phyloP scores from a whole-genome alignment of 2,888 invertebrate genomes.

The Saturnia japonica region DNA sequence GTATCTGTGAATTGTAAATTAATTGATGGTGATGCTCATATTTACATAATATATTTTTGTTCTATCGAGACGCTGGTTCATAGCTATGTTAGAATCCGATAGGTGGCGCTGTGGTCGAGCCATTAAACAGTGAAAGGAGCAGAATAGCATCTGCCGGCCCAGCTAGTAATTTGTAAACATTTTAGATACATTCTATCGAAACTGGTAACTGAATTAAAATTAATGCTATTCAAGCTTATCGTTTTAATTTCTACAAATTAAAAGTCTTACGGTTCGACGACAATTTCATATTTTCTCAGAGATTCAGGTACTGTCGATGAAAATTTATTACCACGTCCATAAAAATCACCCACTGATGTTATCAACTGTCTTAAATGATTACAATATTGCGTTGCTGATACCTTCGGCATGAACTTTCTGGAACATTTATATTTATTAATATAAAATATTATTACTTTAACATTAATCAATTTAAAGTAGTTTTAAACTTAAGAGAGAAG shows the following conservation, averaged over 20 bases:
- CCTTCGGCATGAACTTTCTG: slow-evolving; percentile 95
- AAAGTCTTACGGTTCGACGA: slow-evolving; percentile 91
- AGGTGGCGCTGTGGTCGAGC: too few species aligned
- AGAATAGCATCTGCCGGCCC: too few species aligned
- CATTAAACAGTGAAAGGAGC: too few species aligned
- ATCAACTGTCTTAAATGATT: slow-evolving; percentile 91
- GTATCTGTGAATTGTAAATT: too few species aligned
- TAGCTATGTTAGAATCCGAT: too few species aligned
- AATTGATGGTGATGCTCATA: too few species aligned
- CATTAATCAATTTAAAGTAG: background rate
- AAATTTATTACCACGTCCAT: slow-evolving; percentile 80
- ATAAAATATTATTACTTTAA: background rate
- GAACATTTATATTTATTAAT: slow-evolving; percentile 37
- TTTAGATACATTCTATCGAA: too few species aligned
- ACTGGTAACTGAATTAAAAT: background rate
- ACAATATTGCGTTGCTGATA: slow-evolving; percentile 93
- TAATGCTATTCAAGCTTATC: background rate
- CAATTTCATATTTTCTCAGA: slow-evolving; percentile 89
- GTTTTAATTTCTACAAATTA: background rate
- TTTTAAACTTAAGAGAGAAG: background rate
- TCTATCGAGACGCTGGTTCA: too few species aligned
- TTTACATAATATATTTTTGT: too few species aligned
- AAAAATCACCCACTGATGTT: slow-evolving; percentile 89
- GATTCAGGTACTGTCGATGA: slow-evolving; percentile 88
- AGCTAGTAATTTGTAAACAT: too few species aligned